phyloP scores from a whole-genome alignment of 1,140 invertebrate species.

The Ceratina australensis region DNA sequence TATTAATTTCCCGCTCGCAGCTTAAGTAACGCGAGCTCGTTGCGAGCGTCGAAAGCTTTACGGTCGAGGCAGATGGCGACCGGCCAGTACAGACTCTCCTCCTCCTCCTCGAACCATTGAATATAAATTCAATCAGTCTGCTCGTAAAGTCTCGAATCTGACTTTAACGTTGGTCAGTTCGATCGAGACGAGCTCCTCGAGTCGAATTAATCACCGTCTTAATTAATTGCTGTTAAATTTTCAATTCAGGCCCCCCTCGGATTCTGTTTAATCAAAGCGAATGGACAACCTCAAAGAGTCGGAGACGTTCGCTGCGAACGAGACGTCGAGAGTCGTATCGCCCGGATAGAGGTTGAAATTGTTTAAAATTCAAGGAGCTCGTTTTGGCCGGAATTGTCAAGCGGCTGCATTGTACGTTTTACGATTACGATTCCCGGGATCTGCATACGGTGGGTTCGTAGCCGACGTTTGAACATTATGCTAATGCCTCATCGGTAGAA shows the following conservation, averaged over 20 bases:
- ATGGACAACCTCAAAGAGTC: no score
- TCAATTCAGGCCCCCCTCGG: no score
- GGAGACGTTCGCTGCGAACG: no score
- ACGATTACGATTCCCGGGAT: conserved; percentile 29
- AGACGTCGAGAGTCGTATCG: no score
- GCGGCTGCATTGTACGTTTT: conserved; percentile 8
- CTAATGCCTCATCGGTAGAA: conserved; percentile 20
- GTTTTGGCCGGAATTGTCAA: background rate
- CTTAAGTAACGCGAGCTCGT: conserved; percentile 11
- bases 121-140: conserved; percentile 40
- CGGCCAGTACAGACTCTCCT: background rate
- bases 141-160: conserved; percentile 17
- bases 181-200: background rate
- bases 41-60: conserved; percentile 37
- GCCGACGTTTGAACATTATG: conserved; percentile 16
- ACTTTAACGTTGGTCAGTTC: background rate
- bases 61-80: conserved; percentile 37
- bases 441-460: conserved; percentile 4
- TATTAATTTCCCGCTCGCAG: conserved; percentile 24
- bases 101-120: conserved; percentile 7
- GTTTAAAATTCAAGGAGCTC: background rate
- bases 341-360: no score
- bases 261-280: no score
- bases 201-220: background rate
- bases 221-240: background rate